Conservation (phyloP, 1,140 invertebrate species). For the Penaeus japonicus region DNA sequence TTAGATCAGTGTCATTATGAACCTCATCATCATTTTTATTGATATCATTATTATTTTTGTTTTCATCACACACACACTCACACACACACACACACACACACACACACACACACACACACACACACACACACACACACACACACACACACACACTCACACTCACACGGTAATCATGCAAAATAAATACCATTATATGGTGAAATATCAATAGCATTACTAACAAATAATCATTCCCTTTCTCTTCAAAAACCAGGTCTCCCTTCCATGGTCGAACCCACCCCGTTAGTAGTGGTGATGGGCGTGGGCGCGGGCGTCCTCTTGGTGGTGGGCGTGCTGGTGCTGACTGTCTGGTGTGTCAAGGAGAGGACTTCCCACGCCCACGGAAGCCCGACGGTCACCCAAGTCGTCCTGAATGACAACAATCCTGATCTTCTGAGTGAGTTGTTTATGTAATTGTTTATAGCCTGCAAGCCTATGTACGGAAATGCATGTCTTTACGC, state of each 20-base stretch:
- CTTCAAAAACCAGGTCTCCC: slow-evolving; percentile 38
- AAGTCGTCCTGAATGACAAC: slow-evolving; percentile 55
- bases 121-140: too few species aligned
- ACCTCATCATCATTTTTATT: too few species aligned
- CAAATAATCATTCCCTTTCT: neutral
- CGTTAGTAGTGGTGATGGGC: slow-evolving; percentile 46
- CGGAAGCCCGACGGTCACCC: slow-evolving; percentile 20
- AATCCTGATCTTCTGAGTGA: slow-evolving; percentile 56
- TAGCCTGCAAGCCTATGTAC: neutral
- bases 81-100: too few species aligned
- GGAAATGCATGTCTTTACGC: neutral
- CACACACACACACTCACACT: too few species aligned
- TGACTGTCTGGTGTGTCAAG: slow-evolving; percentile 49
- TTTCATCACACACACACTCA: too few species aligned
- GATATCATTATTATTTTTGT: too few species aligned
- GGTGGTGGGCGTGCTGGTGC: slow-evolving; percentile 48
- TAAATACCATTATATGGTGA: too few species aligned
- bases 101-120: too few species aligned
- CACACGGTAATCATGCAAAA: too few species aligned
- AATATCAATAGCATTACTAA: too few species aligned
- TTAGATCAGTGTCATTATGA: too few species aligned
- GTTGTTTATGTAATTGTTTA: neutral
- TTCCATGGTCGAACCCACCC: slow-evolving; percentile 55
- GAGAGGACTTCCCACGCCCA: slow-evolving; percentile 12
- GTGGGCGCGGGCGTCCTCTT: slow-evolving; percentile 48